phyloP scores from a whole-genome alignment of 2,113 vertebrate species.

The Plecturocebus donacophilus region DNA sequence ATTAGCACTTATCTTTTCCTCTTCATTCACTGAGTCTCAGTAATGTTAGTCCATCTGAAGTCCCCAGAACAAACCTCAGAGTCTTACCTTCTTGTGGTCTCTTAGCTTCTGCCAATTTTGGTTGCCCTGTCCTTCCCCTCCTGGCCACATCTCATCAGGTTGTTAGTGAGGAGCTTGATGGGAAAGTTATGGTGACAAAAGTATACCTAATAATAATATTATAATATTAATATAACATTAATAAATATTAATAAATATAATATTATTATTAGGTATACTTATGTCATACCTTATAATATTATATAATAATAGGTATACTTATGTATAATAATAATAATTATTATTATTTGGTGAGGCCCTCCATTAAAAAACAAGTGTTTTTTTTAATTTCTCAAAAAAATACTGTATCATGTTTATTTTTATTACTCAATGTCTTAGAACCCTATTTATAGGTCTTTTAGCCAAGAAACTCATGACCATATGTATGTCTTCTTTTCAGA shows the following conservation, averaged over 20 bases:
- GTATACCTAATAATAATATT: not conserved
- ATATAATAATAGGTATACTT: no score
- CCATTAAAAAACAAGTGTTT: not conserved
- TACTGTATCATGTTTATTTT: not conserved
- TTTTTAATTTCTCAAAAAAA: not conserved
- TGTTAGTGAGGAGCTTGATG: not conserved
- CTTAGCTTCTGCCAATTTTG: not conserved
- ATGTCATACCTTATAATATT: no score
- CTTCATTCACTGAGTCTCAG: not conserved
- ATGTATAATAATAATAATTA: not conserved
- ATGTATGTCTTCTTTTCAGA: not conserved
- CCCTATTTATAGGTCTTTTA: not conserved
- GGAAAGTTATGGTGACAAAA: not conserved
- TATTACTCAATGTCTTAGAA: not conserved
- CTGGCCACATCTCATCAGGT: not conserved
- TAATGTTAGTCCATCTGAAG: not conserved
- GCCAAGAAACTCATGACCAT: not conserved
- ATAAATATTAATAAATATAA: no score
- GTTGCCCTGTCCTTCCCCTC: fast-evolving
- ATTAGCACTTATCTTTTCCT: not conserved
- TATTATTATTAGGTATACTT: not conserved
- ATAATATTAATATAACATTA: no score
- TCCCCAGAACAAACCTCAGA: no score
- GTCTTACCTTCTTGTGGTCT: not conserved
- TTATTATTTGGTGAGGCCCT: not conserved